phyloP scores from a whole-genome alignment of 2,888 invertebrate species.

The Caenorhabditis afra region DNA sequence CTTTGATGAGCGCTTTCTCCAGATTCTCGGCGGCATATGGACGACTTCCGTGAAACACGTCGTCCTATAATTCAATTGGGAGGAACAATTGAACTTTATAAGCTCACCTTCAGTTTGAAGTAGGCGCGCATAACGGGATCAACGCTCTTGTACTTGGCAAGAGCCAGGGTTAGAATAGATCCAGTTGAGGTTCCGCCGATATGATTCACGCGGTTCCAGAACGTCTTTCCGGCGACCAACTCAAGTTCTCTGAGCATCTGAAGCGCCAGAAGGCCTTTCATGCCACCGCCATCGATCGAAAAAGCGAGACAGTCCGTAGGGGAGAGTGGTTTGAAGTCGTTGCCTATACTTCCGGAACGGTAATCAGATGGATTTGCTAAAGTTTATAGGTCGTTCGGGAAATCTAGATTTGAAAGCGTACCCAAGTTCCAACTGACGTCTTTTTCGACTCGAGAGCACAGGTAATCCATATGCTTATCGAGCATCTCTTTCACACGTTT shows the following conservation, averaged over 20 bases:
- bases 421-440: too few relatives aligned
- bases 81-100: constrained; percentile 9
- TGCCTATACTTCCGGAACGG: constrained; percentile 2
- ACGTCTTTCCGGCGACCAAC: constrained; percentile 81
- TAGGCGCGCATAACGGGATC: constrained; percentile 92
- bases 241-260: constrained; percentile 74
- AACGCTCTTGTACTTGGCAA: constrained; percentile 84
- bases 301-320: constrained; percentile 20
- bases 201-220: constrained; percentile 94
- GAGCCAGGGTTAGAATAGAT: constrained; percentile 90
- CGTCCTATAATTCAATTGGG: constrained; percentile 49
- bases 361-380: constrained; percentile 35
- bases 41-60: constrained; percentile 82
- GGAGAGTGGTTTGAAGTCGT: constrained; percentile 3
- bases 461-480: too few relatives aligned
- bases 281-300: constrained; percentile 75
- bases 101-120: constrained; percentile 88
- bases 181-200: constrained; percentile 92
- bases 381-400: neutral
- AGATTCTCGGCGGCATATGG: constrained; percentile 89
- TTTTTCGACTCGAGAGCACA: too few relatives aligned
- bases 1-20: constrained; percentile 20
- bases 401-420: too few relatives aligned
- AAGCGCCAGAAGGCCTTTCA: constrained; percentile 73
- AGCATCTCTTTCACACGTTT: too few relatives aligned